A percentile compares a stretch with the other conserved stretches of the same genome.
These are phyloP conservation scores for Diorhabda sublineata DNA, from an alignment of 1,140 invertebrate genomes.

Conservation along the genomic window DNA sequence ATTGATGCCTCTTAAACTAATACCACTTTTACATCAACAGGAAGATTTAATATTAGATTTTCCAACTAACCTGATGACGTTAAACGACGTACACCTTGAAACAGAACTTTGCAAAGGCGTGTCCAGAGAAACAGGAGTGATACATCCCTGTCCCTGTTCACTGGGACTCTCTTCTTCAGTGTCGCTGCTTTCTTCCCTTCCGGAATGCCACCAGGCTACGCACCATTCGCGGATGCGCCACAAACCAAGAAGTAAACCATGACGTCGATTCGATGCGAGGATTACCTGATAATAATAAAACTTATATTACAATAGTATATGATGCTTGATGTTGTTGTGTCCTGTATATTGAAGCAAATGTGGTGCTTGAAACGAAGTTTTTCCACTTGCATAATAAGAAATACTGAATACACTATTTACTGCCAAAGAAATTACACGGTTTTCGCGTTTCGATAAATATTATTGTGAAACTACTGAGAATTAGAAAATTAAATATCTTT, in stretches of 20 bases:
- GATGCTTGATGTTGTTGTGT: too few relatives aligned
- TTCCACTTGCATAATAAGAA: too few relatives aligned
- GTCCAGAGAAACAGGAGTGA: constrained; percentile 80
- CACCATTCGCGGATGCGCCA: constrained; percentile 67
- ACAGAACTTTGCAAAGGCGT: constrained; percentile 79
- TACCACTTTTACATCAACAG: too few relatives aligned
- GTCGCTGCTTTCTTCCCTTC: constrained; percentile 71
- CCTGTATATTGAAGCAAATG: too few relatives aligned
- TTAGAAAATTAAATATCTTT: too few relatives aligned
- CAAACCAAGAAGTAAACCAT: constrained; percentile 34
- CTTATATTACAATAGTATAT: not conserved
- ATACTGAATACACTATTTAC: too few relatives aligned
- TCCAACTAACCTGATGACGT: constrained; percentile 58
- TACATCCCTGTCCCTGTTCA: constrained; percentile 66
- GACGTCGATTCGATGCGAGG: constrained; percentile 20
- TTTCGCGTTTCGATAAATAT: too few relatives aligned
- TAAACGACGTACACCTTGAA: constrained; percentile 76
- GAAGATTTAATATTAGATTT: not conserved
- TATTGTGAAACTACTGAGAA: too few relatives aligned
- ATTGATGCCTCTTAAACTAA: too few relatives aligned
- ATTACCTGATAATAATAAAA: not conserved
- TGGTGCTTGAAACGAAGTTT: too few relatives aligned
- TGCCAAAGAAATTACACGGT: too few relatives aligned
- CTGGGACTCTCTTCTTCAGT: constrained; percentile 65
- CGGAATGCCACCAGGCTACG: constrained; percentile 81